Evolutionary conservation across 2,113 vertebrate species (phyloP).

Genomic region (Pteropus alecto): DNA sequence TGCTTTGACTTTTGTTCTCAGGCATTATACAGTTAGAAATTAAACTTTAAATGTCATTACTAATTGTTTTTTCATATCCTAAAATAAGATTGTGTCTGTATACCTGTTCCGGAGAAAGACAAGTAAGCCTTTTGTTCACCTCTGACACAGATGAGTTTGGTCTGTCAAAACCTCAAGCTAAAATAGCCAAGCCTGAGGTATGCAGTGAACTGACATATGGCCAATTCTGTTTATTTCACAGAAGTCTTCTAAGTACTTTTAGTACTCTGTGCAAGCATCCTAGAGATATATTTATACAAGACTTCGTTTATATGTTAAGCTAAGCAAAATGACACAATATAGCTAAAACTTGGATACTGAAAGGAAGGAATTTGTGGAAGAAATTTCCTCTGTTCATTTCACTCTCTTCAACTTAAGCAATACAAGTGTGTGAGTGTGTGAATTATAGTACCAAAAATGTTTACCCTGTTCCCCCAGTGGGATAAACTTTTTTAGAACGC

Average conservation of each 20-base stretch:
- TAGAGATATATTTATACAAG: conserved; percentile 44
- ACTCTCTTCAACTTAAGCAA: conserved; percentile 50
- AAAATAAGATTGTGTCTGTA: not conserved
- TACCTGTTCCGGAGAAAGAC: not conserved
- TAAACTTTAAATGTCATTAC: conserved; percentile 39
- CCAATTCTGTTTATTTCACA: not conserved
- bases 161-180: not conserved
- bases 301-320: conserved; percentile 48
- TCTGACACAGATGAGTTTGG: not conserved
- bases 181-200: not conserved
- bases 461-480: not conserved
- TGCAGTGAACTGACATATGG: not conserved
- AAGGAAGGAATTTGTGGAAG: not conserved
- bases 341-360: conserved; percentile 18
- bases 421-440: conserved; percentile 21
- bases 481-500: conserved; percentile 46
- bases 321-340: not conserved
- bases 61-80: conserved; percentile 44
- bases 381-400: not conserved
- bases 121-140: not conserved
- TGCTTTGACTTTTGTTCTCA: conserved; percentile 55
- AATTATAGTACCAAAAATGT: conserved; percentile 61
- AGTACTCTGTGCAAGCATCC: not conserved
- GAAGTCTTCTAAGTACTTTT: not conserved
- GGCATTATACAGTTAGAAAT: conserved; percentile 44